Percentiles rank a stretch among this genome's conserved stretches.
These are phyloP conservation scores for Eciton burchellii DNA, from an alignment of 1,140 invertebrate species.

Conservation along the genomic window DNA sequence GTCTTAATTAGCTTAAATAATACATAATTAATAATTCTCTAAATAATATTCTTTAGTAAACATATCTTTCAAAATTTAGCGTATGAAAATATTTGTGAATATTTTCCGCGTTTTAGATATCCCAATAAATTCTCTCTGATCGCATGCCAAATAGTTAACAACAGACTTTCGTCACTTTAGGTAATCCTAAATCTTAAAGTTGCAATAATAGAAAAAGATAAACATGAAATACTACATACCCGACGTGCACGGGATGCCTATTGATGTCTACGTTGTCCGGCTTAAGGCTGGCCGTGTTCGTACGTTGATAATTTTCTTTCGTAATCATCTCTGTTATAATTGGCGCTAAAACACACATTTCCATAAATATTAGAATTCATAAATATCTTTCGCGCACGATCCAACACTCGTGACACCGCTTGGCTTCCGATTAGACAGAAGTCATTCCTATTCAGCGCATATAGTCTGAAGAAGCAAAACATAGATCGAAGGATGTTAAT, in stretches of 20 bases:
- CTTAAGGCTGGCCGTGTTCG: conserved; percentile 87
- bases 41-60: not conserved
- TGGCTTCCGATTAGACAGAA: not conserved
- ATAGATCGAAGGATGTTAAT: not conserved
- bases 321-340: conserved; percentile 85
- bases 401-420: not conserved
- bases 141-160: not conserved
- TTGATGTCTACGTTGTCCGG: conserved; percentile 96
- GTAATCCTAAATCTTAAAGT: not conserved
- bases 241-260: conserved; percentile 93
- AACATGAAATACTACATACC: conserved; percentile 87
- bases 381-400: conserved; percentile 15
- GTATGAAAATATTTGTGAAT: no score
- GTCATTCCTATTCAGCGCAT: not conserved
- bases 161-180: not conserved
- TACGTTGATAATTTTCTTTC: conserved; percentile 84
- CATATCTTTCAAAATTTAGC: not conserved
- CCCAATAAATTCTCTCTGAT: not conserved
- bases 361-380: not conserved
- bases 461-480: not conserved
- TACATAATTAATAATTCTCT: conserved; percentile 1
- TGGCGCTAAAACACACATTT: conserved; percentile 77
- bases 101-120: not conserved
- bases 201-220: not conserved
- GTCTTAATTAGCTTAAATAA: conserved; percentile 4